Conservation (phyloP, 2,113 vertebrate species). For the Anguilla rostrata region DNA sequence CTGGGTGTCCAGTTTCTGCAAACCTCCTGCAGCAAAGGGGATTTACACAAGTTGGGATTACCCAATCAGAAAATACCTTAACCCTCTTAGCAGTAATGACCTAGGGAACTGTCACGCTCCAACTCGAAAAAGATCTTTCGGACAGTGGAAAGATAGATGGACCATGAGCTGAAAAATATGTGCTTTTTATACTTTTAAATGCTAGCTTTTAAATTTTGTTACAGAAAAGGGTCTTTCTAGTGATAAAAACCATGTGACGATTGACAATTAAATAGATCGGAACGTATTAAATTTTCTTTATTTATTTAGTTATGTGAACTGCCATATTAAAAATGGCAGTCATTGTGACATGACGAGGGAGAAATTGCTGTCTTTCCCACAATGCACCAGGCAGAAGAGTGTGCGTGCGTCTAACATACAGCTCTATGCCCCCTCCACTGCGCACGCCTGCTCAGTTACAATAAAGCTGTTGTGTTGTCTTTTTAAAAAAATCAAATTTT, state of each 20-base stretch:
- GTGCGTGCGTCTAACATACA: neutral
- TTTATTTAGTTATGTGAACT: neutral
- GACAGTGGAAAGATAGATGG: neutral
- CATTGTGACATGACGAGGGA: neutral
- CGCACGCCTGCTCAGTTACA: constrained; percentile 19
- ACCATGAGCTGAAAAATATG: neutral
- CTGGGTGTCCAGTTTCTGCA: constrained; percentile 1
- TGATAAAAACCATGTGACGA: too few relatives aligned
- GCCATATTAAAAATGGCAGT: neutral
- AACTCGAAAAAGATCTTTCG: neutral
- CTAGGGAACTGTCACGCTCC: constrained; percentile 10
- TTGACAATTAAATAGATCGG: too few relatives aligned
- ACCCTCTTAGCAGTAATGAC: constrained; percentile 30
- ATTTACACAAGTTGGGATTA: constrained; percentile 30
- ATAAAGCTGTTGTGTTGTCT: constrained; percentile 15
- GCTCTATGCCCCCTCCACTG: constrained; percentile 12
- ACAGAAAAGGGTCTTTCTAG: too few relatives aligned
- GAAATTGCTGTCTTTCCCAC: neutral
- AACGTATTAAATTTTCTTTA: neutral
- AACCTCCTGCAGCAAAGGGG: neutral
- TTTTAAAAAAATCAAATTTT: constrained; percentile 6
- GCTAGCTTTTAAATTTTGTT: neutral
- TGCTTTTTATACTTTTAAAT: neutral
- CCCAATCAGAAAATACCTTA: constrained; percentile 32
- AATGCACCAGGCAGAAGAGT: neutral